phyloP scores from a whole-genome alignment of 2,113 vertebrate species.

The Tetrax tetrax region DNA sequence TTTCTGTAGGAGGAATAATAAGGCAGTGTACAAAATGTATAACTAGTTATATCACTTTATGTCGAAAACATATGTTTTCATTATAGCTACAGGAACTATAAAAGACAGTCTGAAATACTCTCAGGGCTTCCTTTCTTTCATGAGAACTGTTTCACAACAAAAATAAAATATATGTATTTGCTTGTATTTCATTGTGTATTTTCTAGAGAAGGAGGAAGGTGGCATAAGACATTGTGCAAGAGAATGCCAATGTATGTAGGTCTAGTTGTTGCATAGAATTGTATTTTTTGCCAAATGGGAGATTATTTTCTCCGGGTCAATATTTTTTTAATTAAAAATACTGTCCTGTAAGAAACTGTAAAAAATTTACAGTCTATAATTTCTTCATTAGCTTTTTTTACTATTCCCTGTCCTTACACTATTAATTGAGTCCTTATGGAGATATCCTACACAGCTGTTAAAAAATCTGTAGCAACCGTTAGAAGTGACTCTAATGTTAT shows the following conservation, averaged over 20 bases:
- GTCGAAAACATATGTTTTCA: not conserved
- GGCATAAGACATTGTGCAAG: not conserved
- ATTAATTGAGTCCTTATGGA: not conserved
- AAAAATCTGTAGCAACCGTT: not conserved
- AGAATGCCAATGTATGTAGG: not conserved
- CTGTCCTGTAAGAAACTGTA: not conserved
- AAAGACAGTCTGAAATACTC: not conserved
- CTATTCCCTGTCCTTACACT: not conserved
- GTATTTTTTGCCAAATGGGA: not conserved
- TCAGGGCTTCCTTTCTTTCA: not conserved
- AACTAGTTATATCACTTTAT: constrained; percentile 5
- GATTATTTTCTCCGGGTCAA: not conserved
- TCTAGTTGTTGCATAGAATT: not conserved
- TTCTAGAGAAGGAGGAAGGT: not conserved
- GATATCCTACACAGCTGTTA: not conserved
- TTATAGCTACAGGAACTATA: constrained; percentile 3
- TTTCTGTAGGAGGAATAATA: not conserved
- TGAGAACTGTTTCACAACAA: not conserved
- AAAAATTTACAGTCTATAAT: not conserved
- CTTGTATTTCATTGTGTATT: not conserved
- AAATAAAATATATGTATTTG: not conserved
- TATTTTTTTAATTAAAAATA: not conserved
- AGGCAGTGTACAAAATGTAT: not conserved
- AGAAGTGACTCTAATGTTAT: not conserved
- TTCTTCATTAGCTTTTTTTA: not conserved